These are phyloP conservation scores for Silurus meridionalis DNA, from an alignment of 2,113 vertebrate species.

Conservation along the genomic window DNA sequence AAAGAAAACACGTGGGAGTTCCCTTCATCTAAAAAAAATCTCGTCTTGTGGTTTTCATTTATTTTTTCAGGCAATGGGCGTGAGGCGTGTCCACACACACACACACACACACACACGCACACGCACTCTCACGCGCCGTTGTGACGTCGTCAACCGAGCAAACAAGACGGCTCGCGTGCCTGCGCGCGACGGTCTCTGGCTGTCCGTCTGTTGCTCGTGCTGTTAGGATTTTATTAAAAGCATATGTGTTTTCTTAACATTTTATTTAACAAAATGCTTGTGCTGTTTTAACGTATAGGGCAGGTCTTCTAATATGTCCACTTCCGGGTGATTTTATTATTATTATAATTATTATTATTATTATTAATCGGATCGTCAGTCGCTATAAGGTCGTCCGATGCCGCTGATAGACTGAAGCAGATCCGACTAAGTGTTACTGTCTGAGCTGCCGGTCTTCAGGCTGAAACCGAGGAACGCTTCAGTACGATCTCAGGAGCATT, in stretches of 20 bases:
- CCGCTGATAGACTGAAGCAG: not conserved
- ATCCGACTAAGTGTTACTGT: not conserved
- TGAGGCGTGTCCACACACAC: not conserved
- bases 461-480: not conserved
- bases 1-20: not conserved
- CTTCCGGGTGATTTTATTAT: slow-evolving; percentile 12
- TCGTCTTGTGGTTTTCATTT: not conserved
- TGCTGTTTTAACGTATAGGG: too few species aligned
- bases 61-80: not conserved
- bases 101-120: not conserved
- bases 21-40: not conserved
- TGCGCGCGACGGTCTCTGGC: not conserved
- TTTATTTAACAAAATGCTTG: not conserved
- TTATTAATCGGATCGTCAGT: not conserved
- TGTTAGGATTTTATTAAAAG: not conserved
- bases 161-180: not conserved
- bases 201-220: not conserved
- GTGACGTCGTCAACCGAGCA: not conserved
- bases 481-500: not conserved
- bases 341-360: not conserved
- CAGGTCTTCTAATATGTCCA: not conserved
- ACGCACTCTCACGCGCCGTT: not conserved
- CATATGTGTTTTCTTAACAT: too few species aligned
- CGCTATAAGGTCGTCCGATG: not conserved
- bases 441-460: not conserved